phyloP scores from a whole-genome alignment of 1,140 invertebrate genomes.

The Theocolax elegans region DNA sequence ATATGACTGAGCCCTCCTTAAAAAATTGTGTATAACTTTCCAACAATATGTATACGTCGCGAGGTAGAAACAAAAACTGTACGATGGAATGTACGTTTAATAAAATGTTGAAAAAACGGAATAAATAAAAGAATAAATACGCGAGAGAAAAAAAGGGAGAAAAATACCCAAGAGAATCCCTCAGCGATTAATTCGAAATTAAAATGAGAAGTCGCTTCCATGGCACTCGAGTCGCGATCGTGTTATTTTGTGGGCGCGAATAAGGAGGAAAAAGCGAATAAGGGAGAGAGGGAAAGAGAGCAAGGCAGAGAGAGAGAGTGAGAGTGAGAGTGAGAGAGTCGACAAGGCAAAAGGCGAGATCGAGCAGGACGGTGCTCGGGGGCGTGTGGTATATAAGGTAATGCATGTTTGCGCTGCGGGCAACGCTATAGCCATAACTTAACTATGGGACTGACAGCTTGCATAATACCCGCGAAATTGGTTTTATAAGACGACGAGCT shows the following conservation, averaged over 20 bases:
- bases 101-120: background rate
- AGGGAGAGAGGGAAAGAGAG: constrained; percentile 38
- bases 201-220: constrained; percentile 44
- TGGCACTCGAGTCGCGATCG: constrained; percentile 24
- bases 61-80: background rate
- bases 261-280: constrained; percentile 41
- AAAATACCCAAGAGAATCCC: constrained; percentile 20
- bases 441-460: constrained; percentile 64
- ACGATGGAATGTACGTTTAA: background rate
- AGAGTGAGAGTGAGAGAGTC: constrained; percentile 19
- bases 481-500: constrained; percentile 64
- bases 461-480: constrained; percentile 68
- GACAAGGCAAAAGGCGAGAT: no score
- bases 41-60: background rate
- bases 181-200: constrained; percentile 51
- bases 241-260: constrained; percentile 29
- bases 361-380: background rate
- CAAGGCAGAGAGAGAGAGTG: constrained; percentile 20
- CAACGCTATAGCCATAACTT: constrained; percentile 61
- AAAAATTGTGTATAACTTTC: background rate
- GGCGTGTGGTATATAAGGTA: constrained; percentile 45
- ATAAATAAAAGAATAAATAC: background rate
- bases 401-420: constrained; percentile 58
- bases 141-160: background rate
- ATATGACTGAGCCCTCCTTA: background rate